Evolutionary conservation across 2,888 invertebrate species (phyloP).

Genomic region (Cheilosia impressa): DNA sequence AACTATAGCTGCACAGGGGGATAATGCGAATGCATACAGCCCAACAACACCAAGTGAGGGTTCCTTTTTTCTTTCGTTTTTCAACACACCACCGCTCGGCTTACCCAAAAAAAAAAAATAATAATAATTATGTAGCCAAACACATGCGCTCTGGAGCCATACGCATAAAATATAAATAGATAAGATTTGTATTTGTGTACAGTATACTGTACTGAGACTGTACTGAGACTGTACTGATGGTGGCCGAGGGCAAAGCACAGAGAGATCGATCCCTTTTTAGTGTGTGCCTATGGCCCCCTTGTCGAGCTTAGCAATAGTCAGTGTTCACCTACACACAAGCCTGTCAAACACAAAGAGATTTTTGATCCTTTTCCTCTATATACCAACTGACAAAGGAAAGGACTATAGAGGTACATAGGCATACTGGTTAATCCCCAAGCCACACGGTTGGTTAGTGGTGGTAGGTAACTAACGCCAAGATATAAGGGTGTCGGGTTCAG

Average conservation of each 20-base stretch:
- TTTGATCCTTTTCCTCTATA: constrained; percentile 66
- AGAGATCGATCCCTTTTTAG: constrained; percentile 69
- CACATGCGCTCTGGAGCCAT: constrained; percentile 64
- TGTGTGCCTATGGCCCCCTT: constrained; percentile 13
- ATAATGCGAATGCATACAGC: constrained; percentile 62
- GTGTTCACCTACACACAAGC: constrained; percentile 25
- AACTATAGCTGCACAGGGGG: constrained; percentile 70
- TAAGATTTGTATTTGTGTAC: constrained; percentile 40
- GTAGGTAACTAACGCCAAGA: constrained; percentile 8
- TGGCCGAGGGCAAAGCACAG: constrained; percentile 42
- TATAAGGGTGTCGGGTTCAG: constrained; percentile 31
- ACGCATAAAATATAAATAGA: constrained; percentile 69
- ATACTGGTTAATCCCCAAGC: constrained; percentile 37
- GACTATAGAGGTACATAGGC: not conserved
- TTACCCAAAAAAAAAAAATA: constrained; percentile 25
- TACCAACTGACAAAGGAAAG: constrained; percentile 5
- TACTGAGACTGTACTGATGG: constrained; percentile 29
- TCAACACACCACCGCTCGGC: constrained; percentile 63
- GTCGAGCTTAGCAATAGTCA: not conserved
- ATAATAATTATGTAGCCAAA: constrained; percentile 47
- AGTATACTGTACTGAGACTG: constrained; percentile 5
- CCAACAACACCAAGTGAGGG: constrained; percentile 69
- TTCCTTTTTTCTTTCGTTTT: constrained; percentile 65
- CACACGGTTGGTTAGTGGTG: constrained; percentile 2
- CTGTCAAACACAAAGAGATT: constrained; percentile 23